These are phyloP conservation scores for Microplitis demolitor DNA, from an alignment of 1,140 invertebrate species.

Conservation along the genomic window DNA sequence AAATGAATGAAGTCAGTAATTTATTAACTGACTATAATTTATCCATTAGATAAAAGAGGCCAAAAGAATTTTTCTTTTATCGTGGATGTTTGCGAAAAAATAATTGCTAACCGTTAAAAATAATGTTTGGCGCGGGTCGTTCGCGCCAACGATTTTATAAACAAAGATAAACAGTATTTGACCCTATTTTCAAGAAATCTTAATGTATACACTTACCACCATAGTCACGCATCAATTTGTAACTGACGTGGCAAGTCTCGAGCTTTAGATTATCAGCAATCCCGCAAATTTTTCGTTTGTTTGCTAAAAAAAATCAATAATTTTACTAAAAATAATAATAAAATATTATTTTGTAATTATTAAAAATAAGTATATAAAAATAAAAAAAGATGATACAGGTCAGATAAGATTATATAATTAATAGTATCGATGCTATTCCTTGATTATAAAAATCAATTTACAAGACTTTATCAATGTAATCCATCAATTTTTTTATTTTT, in stretches of 20 bases:
- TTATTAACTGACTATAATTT: no score
- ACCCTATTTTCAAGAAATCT: slow-evolving; percentile 27
- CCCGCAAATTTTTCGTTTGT: background rate
- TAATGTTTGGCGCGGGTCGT: background rate
- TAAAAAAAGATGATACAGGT: slow-evolving; percentile 1
- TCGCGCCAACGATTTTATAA: background rate
- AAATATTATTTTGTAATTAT: no score
- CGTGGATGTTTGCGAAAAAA: slow-evolving; percentile 11
- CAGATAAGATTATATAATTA: slow-evolving; percentile 30
- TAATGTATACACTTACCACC: slow-evolving; percentile 20
- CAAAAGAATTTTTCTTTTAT: background rate
- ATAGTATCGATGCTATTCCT: slow-evolving; percentile 40
- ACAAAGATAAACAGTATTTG: slow-evolving; percentile 21
- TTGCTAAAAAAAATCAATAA: background rate
- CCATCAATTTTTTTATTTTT: slow-evolving; percentile 20
- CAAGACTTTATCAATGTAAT: slow-evolving; percentile 35
- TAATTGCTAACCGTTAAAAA: slow-evolving; percentile 15
- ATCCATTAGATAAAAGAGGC: background rate
- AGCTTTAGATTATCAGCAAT: background rate
- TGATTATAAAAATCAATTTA: slow-evolving; percentile 50
- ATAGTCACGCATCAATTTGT: slow-evolving; percentile 24
- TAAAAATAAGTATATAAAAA: no score
- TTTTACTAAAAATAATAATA: no score
- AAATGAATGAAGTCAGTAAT: no score
- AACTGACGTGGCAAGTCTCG: background rate